phyloP scores from a whole-genome alignment of 2,888 invertebrate species.

The Apodemia duryi region DNA sequence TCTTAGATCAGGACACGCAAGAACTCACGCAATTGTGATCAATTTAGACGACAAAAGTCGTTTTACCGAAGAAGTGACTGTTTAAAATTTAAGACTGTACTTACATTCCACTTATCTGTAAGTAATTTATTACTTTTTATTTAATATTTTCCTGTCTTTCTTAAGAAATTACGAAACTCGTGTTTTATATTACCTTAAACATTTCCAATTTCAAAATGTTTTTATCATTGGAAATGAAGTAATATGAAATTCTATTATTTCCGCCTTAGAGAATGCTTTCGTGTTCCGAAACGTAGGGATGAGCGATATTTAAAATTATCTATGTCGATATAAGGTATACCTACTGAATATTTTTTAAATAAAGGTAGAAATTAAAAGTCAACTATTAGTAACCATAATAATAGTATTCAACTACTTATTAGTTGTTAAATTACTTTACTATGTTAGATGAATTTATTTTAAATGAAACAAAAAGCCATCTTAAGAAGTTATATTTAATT shows the following conservation, averaged over 20 bases:
- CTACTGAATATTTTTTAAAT: too few species aligned
- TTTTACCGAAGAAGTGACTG: slow-evolving; percentile 90
- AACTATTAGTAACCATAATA: too few species aligned
- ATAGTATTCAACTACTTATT: too few species aligned
- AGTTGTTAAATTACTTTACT: too few species aligned
- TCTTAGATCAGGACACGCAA: slow-evolving; percentile 82
- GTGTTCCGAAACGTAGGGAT: background rate
- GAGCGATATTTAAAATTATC: background rate
- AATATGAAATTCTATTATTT: background rate
- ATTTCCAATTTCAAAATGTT: slow-evolving; percentile 4
- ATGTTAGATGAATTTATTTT: too few species aligned
- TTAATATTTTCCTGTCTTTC: slow-evolving; percentile 18
- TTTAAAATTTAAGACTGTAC: slow-evolving; percentile 57
- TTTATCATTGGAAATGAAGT: background rate
- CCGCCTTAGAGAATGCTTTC: background rate
- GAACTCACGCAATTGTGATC: slow-evolving; percentile 88
- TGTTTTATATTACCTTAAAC: slow-evolving; percentile 6
- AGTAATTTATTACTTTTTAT: slow-evolving; percentile 13
- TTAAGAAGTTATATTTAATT: too few species aligned
- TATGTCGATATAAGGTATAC: background rate
- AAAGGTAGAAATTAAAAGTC: too few species aligned
- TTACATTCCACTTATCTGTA: slow-evolving; percentile 34
- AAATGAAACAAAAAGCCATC: too few species aligned
- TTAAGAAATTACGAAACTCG: background rate
- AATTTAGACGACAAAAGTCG: slow-evolving; percentile 89